Conservation (phyloP, 2,888 invertebrate species). For the Sinhomidia bicolor region DNA sequence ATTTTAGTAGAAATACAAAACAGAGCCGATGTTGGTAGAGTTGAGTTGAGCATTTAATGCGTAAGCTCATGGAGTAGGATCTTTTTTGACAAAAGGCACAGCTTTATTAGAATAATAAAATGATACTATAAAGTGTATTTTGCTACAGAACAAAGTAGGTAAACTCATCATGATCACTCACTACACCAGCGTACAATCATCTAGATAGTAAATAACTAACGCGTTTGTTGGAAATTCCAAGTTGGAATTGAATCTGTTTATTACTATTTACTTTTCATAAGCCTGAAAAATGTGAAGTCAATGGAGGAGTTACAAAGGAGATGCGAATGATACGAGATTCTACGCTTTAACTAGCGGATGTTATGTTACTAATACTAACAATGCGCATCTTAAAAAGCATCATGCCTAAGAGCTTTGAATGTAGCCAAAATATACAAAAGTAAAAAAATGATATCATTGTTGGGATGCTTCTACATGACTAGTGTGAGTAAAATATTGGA, state of each 20-base stretch:
- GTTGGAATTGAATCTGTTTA: too few relatives aligned
- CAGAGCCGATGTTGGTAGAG: neutral
- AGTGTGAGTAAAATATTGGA: neutral
- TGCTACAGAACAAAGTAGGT: too few relatives aligned
- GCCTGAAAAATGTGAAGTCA: too few relatives aligned
- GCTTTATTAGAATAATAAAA: too few relatives aligned
- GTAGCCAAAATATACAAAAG: slow-evolving; percentile 7
- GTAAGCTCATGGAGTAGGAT: neutral
- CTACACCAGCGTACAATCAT: neutral
- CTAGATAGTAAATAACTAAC: neutral
- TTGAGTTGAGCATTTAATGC: too few relatives aligned
- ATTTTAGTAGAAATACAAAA: neutral
- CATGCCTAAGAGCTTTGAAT: neutral
- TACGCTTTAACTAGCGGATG: slow-evolving; percentile 22
- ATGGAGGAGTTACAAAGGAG: neutral
- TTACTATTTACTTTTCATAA: too few relatives aligned
- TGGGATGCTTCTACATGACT: neutral
- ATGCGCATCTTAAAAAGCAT: neutral
- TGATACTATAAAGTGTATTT: too few relatives aligned
- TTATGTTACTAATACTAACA: too few relatives aligned
- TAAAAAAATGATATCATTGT: slow-evolving; percentile 5
- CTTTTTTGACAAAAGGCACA: neutral
- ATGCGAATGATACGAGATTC: too few relatives aligned
- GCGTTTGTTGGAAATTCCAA: too few relatives aligned
- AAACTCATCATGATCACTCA: too few relatives aligned